Conservation (phyloP, 2,797 vertebrate species). For the Falco columbarius region DNA sequence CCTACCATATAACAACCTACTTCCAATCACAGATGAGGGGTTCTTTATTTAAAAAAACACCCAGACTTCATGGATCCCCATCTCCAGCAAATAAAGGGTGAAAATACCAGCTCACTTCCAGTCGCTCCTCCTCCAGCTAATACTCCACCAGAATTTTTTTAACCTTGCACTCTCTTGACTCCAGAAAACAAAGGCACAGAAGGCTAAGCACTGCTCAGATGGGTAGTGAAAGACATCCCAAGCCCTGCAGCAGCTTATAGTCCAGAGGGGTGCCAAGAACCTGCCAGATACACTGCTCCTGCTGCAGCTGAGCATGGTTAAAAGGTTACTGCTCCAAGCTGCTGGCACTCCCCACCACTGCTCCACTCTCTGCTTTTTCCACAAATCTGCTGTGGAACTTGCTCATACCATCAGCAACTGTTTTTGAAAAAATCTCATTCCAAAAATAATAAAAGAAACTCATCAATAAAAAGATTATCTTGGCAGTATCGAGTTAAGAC, state of each 20-base stretch:
- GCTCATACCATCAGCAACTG: background rate
- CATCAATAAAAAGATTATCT: background rate
- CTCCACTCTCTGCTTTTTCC: background rate
- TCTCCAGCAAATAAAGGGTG: background rate
- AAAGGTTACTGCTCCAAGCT: background rate
- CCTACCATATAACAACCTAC: rapidly evolving
- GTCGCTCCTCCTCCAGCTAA: background rate
- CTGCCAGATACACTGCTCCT: background rate
- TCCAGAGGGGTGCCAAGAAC: background rate
- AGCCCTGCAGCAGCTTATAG: background rate
- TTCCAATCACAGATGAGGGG: background rate
- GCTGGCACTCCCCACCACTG: background rate
- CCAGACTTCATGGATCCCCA: background rate
- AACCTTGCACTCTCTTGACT: background rate
- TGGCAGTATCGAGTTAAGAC: background rate
- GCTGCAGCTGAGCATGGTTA: background rate
- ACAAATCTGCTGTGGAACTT: rapidly evolving
- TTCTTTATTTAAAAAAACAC: background rate
- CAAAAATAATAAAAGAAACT: background rate
- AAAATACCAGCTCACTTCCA: background rate
- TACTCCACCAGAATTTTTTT: background rate
- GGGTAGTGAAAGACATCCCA: background rate
- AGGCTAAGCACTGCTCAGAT: background rate
- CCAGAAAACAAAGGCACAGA: rapidly evolving
- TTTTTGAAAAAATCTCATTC: background rate